Percentiles rank a stretch among this genome's conserved stretches.
Conservation (phyloP, 2,113 vertebrate species). For the Apteryx mantelli region DNA sequence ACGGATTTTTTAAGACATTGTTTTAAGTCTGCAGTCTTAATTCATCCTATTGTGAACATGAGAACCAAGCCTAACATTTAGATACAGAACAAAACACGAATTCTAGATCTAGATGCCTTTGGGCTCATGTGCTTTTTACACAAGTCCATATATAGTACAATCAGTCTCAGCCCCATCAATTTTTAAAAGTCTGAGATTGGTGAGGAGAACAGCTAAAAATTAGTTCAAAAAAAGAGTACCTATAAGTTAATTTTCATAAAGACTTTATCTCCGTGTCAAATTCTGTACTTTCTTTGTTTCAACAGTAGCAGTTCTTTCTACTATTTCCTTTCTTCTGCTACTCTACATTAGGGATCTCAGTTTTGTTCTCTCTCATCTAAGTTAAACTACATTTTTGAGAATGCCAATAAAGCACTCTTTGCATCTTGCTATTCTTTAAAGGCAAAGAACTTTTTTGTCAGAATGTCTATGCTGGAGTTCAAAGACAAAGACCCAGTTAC, state of each 20-base stretch:
- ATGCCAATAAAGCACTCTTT: not conserved
- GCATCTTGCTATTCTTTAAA: not conserved
- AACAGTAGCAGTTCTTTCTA: not conserved
- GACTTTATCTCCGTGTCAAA: not conserved
- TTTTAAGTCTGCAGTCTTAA: not conserved
- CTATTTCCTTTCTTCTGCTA: not conserved
- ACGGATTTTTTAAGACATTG: not conserved
- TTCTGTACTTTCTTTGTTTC: not conserved
- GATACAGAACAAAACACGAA: not conserved
- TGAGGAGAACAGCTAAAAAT: not conserved
- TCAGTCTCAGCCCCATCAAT: not conserved
- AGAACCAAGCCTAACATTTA: not conserved
- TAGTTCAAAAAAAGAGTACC: not conserved
- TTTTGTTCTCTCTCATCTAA: not conserved
- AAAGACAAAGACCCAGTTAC: not conserved
- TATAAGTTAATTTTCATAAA: not conserved
- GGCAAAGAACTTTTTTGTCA: not conserved
- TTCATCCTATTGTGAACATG: not conserved
- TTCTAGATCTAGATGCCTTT: not conserved
- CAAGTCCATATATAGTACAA: not conserved
- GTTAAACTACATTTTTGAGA: not conserved
- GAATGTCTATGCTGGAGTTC: not conserved
- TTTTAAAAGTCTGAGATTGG: not conserved
- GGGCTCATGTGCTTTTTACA: not conserved
- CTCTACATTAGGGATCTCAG: not conserved